A percentile compares a stretch with the other conserved stretches of the same genome.
Evolutionary conservation across 2,888 invertebrate genomes (phyloP).

Genomic region (Drosophila seclusa): DNA sequence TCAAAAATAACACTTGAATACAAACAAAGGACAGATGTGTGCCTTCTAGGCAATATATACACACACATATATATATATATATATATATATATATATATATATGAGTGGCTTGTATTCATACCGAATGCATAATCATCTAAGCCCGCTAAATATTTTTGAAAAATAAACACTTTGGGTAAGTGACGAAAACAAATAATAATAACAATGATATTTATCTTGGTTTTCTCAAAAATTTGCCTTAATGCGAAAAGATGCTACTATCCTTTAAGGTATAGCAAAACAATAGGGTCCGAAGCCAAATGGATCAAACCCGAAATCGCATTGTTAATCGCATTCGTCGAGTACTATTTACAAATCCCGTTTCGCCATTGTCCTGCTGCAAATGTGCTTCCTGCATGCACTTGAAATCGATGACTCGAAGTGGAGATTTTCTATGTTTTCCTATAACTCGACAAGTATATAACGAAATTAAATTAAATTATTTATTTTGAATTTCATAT

Average conservation of each 20-base stretch:
- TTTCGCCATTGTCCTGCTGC: conserved; percentile 11
- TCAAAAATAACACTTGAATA: neutral
- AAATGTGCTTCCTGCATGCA: neutral
- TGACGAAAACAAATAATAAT: conserved; percentile 48
- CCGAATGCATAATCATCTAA: neutral
- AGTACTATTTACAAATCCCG: conserved; percentile 15
- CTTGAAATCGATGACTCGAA: conserved; percentile 1
- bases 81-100: neutral
- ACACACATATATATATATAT: neutral
- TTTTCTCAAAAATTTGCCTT: conserved; percentile 21
- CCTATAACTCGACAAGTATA: conserved; percentile 28
- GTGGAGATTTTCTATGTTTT: conserved; percentile 13
- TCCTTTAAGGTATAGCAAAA: neutral
- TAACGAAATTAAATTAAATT: neutral
- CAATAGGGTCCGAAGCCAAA: conserved; percentile 36
- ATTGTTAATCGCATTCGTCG: conserved; percentile 37
- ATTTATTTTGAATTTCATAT: neutral
- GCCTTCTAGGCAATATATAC: neutral
- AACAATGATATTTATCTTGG: conserved; percentile 38
- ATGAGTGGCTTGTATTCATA: conserved; percentile 2
- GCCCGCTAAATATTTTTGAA: conserved; percentile 22
- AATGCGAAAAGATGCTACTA: conserved; percentile 27
- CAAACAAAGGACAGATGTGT: neutral
- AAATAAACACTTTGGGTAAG: conserved; percentile 19
- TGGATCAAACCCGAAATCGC: conserved; percentile 30